Evolutionary conservation across 2,113 vertebrate species (phyloP).

Genomic region (Tragelaphus buxtoni): DNA sequence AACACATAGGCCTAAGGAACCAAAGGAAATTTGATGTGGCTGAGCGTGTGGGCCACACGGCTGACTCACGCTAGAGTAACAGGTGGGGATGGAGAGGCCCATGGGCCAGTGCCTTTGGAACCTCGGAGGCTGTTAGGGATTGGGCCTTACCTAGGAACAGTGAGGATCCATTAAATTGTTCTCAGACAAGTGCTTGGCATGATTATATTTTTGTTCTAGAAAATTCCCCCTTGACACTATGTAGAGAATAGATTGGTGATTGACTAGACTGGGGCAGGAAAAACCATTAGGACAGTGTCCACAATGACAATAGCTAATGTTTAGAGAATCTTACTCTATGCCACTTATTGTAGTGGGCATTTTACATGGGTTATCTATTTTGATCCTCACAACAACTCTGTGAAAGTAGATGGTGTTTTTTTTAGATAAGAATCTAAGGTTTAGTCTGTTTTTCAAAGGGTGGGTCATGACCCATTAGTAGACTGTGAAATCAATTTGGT

Average conservation of each 20-base stretch:
- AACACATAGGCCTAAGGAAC: background rate
- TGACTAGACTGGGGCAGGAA: background rate
- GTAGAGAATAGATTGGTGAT: background rate
- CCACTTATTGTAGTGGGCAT: background rate
- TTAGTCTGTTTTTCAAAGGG: constrained; percentile 5
- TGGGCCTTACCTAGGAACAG: background rate
- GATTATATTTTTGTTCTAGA: background rate
- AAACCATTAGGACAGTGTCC: background rate
- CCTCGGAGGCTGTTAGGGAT: background rate
- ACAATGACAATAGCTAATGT: background rate
- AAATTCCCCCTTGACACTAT: background rate
- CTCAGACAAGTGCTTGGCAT: background rate
- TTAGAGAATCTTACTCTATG: background rate
- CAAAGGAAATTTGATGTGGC: background rate
- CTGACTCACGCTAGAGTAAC: background rate
- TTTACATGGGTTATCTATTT: background rate
- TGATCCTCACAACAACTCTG: background rate
- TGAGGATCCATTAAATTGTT: background rate
- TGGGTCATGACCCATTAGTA: background rate
- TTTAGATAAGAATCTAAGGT: background rate
- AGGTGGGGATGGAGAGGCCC: background rate
- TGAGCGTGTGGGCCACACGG: background rate
- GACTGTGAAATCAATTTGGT: background rate
- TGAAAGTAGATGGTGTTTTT: background rate
- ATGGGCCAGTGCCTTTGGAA: background rate